Percentiles rank a stretch among this genome's conserved stretches.
Evolutionary conservation across 2,888 invertebrate species (phyloP).

Genomic region (Nasonia oneida): DNA sequence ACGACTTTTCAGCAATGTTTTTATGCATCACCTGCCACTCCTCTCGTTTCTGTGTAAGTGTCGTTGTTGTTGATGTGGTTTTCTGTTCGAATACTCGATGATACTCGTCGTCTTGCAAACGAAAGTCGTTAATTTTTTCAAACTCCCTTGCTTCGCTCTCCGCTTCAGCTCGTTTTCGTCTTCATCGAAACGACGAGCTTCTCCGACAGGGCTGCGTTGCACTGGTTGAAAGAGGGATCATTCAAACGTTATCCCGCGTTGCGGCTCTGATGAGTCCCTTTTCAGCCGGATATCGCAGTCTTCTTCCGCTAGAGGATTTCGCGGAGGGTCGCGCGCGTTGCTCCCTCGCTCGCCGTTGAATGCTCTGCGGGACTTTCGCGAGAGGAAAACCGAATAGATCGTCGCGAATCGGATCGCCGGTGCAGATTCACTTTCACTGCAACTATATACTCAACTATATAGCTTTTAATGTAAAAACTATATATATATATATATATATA

Average conservation of each 20-base stretch:
- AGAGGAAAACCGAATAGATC: constrained; percentile 21
- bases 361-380: constrained; percentile 13
- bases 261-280: constrained; percentile 43
- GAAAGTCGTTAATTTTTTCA: constrained; percentile 24
- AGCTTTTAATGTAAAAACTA: constrained; percentile 56
- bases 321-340: neutral
- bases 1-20: constrained; percentile 55
- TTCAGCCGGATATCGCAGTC: constrained; percentile 18
- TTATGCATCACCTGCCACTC: constrained; percentile 52
- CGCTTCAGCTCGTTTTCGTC: constrained; percentile 45
- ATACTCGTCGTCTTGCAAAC: constrained; percentile 53
- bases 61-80: neutral
- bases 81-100: constrained; percentile 39
- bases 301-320: constrained; percentile 6
- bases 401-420: neutral
- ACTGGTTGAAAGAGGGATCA: constrained; percentile 49
- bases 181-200: constrained; percentile 35
- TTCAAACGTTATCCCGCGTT: constrained; percentile 39
- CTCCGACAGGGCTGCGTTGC: constrained; percentile 32
- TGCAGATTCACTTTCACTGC: constrained; percentile 20
- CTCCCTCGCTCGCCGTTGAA: neutral
- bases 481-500: constrained; percentile 37
- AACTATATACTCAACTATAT: constrained; percentile 53
- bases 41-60: constrained; percentile 10
- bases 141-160: constrained; percentile 1